Evolutionary conservation across 1,140 invertebrate genomes (phyloP).

Genomic region (Anoplolepis gracilipes): DNA sequence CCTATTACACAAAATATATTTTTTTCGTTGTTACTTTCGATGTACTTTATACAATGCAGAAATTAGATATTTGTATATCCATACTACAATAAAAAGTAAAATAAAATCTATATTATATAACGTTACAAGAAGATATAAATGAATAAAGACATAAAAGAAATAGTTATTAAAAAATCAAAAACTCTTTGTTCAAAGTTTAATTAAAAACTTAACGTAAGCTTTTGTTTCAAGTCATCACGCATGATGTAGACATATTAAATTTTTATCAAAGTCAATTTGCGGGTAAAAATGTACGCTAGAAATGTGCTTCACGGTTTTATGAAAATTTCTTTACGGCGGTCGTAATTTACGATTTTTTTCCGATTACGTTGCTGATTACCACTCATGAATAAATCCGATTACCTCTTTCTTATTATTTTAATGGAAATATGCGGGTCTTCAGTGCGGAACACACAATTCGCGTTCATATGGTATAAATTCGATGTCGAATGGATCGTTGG

Average conservation of each 20-base stretch:
- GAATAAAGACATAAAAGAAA: not conserved
- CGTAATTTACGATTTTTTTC: not conserved
- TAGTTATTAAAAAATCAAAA: not conserved
- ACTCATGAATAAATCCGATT: conserved; percentile 55
- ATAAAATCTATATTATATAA: not conserved
- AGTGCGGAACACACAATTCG: not conserved
- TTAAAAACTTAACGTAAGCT: conserved; percentile 2
- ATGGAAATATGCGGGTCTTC: conserved; percentile 4
- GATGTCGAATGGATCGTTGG: conserved; percentile 44
- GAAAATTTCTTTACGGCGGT: conserved; percentile 11
- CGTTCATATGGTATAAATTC: conserved; percentile 48
- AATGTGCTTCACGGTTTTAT: not conserved
- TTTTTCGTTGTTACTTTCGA: conserved; percentile 8
- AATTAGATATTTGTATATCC: not conserved
- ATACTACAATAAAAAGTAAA: not conserved
- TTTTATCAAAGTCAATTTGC: conserved; percentile 30
- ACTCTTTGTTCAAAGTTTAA: not conserved
- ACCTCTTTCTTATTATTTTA: conserved; percentile 50
- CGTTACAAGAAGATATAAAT: not conserved
- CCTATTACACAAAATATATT: not conserved
- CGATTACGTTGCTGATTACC: conserved; percentile 17
- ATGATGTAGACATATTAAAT: conserved; percentile 2
- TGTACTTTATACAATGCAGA: not conserved
- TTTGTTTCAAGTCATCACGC: not conserved
- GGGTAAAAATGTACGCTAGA: not conserved